A percentile compares a stretch with the other conserved stretches of the same genome.
Evolutionary conservation across 1,140 invertebrate genomes (phyloP).

Genomic region (Grapholita molesta): DNA sequence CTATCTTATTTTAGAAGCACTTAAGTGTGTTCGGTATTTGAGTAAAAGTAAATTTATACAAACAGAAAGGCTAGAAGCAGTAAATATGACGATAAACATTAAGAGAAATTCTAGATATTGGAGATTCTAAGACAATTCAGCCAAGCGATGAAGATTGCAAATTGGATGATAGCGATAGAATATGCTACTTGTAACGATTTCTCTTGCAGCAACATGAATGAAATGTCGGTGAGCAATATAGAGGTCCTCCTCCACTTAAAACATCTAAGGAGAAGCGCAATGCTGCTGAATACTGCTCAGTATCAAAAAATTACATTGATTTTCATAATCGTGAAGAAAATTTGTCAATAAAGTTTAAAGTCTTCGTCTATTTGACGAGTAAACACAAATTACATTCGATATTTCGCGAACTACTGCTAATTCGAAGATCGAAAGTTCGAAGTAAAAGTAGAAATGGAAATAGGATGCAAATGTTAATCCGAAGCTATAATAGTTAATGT

Average conservation of each 20-base stretch:
- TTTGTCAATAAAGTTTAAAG: too few species aligned
- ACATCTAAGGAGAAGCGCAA: too few species aligned
- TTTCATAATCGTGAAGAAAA: too few species aligned
- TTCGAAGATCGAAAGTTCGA: background rate
- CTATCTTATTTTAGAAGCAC: background rate
- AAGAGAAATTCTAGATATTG: slow-evolving; percentile 16
- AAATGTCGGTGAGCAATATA: background rate
- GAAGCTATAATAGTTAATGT: background rate
- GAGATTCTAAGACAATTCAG: slow-evolving; percentile 11
- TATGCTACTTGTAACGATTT: slow-evolving; percentile 18
- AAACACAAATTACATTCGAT: background rate
- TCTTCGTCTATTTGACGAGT: background rate
- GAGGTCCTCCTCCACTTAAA: background rate
- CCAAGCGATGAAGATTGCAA: slow-evolving; percentile 13
- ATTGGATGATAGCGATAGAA: slow-evolving; percentile 11
- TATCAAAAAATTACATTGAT: too few species aligned
- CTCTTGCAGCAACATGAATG: background rate
- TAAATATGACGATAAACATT: slow-evolving; percentile 12
- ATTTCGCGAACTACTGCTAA: slow-evolving; percentile 5
- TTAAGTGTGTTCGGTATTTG: background rate
- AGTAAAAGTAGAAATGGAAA: slow-evolving; percentile 16
- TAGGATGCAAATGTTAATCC: background rate
- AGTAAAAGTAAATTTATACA: slow-evolving; percentile 10
- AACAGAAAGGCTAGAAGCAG: slow-evolving; percentile 6
- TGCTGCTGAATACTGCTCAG: too few species aligned